These are phyloP conservation scores for Istiophorus platypterus DNA, from an alignment of 2,113 vertebrate genomes.

Conservation along the genomic window DNA sequence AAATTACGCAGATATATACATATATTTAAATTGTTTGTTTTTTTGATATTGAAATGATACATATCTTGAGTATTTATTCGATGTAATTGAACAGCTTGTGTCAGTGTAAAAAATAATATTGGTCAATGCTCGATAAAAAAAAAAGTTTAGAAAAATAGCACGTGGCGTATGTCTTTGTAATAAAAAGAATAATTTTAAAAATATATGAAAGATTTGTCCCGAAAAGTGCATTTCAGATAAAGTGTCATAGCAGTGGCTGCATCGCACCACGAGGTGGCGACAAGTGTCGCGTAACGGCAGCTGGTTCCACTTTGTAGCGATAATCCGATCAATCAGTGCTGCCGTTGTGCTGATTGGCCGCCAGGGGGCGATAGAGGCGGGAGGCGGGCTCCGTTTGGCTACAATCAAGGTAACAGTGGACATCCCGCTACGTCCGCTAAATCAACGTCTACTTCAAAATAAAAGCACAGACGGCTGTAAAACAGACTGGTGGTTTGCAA, in stretches of 20 bases:
- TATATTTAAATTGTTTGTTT: too few relatives aligned
- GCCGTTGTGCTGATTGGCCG: constrained; percentile 12
- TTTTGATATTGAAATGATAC: too few relatives aligned
- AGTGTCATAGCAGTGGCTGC: background rate
- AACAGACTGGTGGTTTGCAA: too few relatives aligned
- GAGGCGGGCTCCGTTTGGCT: constrained; percentile 18
- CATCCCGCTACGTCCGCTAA: constrained; percentile 18
- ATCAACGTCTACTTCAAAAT: constrained; percentile 1
- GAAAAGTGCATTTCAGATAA: background rate
- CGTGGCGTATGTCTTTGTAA: background rate
- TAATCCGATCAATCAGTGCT: constrained; percentile 8
- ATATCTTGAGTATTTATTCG: background rate
- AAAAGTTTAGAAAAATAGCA: too few relatives aligned
- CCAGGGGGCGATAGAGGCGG: constrained; percentile 13
- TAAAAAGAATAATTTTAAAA: background rate
- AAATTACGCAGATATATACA: too few relatives aligned
- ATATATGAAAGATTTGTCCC: background rate
- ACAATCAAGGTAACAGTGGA: background rate
- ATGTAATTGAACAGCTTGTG: too few relatives aligned
- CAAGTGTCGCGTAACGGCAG: constrained; percentile 20
- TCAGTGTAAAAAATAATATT: background rate
- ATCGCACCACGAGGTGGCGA: constrained; percentile 33
- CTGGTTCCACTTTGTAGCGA: constrained; percentile 33
- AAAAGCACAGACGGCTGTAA: constrained; percentile 14
- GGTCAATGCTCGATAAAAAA: background rate